Evolutionary conservation across 1,140 invertebrate genomes (phyloP).

Genomic region (Drusus annulatus): DNA sequence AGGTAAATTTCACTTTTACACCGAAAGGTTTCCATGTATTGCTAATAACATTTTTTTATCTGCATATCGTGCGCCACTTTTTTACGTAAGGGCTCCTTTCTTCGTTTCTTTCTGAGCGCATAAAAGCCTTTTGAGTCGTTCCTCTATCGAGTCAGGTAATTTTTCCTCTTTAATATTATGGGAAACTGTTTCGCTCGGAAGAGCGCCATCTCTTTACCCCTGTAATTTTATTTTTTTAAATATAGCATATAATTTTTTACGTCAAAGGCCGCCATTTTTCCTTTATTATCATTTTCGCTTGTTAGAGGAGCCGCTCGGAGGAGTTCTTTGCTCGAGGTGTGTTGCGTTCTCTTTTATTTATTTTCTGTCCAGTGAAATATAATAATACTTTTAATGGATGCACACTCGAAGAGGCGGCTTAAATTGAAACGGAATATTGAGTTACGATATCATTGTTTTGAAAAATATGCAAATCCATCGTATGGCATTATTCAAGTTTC

Average conservation of each 20-base stretch:
- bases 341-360: background rate
- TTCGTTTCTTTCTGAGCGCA: background rate
- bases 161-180: conserved; percentile 55
- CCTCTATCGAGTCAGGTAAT: background rate
- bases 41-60: too few relatives aligned
- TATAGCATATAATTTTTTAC: conserved; percentile 49
- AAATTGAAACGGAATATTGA: conserved; percentile 12
- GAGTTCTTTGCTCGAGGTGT: background rate
- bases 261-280: conserved; percentile 48
- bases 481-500: too few relatives aligned
- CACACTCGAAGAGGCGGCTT: conserved; percentile 10
- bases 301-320: background rate
- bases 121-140: background rate
- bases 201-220: background rate
- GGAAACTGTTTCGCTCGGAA: conserved; percentile 52
- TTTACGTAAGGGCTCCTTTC: too few relatives aligned
- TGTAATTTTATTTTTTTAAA: conserved; percentile 48
- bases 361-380: conserved; percentile 15
- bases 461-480: too few relatives aligned
- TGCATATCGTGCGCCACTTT: too few relatives aligned
- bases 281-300: conserved; percentile 36
- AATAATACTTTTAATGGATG: conserved; percentile 17
- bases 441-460: background rate
- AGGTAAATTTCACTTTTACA: too few relatives aligned
- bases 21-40: too few relatives aligned